Conservation (phyloP, 2,888 invertebrate species). For the Troglohyphantes excavatus region DNA sequence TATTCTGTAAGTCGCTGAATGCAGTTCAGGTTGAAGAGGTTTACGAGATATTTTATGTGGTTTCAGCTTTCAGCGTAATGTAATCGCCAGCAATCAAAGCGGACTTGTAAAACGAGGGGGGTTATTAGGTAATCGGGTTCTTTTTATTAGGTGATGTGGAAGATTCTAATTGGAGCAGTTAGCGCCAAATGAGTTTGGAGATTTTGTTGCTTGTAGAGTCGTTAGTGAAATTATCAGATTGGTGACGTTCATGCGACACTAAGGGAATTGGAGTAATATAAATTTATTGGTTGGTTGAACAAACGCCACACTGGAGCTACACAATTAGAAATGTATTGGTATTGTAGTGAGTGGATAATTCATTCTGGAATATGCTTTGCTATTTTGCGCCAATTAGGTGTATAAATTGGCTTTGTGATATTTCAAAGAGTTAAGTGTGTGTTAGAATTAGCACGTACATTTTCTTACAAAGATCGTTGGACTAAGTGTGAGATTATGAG, state of each 20-base stretch:
- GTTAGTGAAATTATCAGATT: not conserved
- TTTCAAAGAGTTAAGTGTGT: too few relatives aligned
- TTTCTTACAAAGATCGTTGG: too few relatives aligned
- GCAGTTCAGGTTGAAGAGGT: not conserved
- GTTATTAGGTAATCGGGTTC: not conserved
- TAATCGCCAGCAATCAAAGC: constrained; percentile 1
- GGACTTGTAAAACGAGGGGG: not conserved
- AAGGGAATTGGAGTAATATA: not conserved
- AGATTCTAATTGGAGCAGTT: constrained; percentile 1
- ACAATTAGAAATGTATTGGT: too few relatives aligned
- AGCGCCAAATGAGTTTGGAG: not conserved
- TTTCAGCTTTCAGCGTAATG: not conserved
- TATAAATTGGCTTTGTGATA: too few relatives aligned
- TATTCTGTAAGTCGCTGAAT: constrained; percentile 14
- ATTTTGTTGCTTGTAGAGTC: not conserved
- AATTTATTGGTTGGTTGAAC: too few relatives aligned
- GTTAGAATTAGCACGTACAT: too few relatives aligned
- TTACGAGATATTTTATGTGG: not conserved
- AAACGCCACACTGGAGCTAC: too few relatives aligned
- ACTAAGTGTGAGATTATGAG: too few relatives aligned
- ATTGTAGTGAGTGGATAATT: too few relatives aligned
- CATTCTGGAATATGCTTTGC: too few relatives aligned
- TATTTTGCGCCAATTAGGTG: too few relatives aligned
- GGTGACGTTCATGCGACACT: not conserved
- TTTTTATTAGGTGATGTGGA: not conserved